phyloP scores from a whole-genome alignment of 2,113 vertebrate genomes.

The Apaloderma vittatum region DNA sequence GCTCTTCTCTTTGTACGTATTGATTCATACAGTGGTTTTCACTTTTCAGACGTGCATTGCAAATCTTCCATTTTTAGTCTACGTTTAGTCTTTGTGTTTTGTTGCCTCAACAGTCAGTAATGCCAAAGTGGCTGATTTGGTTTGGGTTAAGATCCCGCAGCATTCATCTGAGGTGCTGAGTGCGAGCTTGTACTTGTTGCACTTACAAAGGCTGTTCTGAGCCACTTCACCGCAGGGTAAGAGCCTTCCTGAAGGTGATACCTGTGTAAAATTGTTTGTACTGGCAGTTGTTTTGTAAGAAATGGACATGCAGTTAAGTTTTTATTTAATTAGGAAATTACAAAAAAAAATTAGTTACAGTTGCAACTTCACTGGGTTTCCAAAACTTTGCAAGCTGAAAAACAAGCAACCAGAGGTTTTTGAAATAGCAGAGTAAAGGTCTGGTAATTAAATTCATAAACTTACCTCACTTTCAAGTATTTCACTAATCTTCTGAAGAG shows the following conservation, averaged over 20 bases:
- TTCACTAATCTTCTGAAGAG: neutral
- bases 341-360: neutral
- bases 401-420: neutral
- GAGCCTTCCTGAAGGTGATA: neutral
- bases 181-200: neutral
- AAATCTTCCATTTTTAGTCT: neutral
- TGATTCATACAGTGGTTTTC: neutral
- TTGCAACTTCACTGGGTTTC: neutral
- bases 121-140: neutral
- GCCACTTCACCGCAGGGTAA: neutral
- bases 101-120: neutral
- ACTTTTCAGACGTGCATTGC: neutral
- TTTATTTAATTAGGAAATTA: neutral
- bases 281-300: neutral
- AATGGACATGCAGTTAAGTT: neutral
- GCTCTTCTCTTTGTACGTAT: neutral
- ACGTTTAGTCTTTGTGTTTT: neutral
- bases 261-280: neutral
- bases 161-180: neutral
- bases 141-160: neutral
- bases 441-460: neutral
- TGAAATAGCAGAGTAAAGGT: neutral
- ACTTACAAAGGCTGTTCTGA: neutral
- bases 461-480: neutral
- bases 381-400: neutral